A percentile compares a stretch with the other conserved stretches of the same genome.
These are phyloP conservation scores for Ceratosolen solmsi DNA, from an alignment of 1,140 invertebrate species.

Conservation along the genomic window DNA sequence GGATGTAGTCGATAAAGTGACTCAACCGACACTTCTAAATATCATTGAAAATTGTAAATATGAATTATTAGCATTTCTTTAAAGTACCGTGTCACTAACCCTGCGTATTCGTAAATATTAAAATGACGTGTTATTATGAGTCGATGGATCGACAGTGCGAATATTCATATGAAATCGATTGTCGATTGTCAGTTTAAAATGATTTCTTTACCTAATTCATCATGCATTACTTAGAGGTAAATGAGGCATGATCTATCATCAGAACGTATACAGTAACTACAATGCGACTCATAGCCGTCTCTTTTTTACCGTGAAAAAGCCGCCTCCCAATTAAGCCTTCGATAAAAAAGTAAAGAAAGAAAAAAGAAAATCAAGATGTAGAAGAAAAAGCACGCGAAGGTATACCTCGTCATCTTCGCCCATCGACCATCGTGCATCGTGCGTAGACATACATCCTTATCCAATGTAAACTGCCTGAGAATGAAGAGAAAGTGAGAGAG, in stretches of 20 bases:
- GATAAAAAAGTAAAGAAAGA: not conserved
- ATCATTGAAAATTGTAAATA: no score
- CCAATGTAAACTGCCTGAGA: conserved; percentile 30
- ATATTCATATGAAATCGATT: no score
- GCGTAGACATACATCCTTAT: conserved; percentile 19
- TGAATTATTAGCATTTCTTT: no score
- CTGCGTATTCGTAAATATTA: no score
- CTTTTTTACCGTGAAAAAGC: conserved; percentile 12
- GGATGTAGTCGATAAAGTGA: no score
- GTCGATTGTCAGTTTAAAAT: not conserved
- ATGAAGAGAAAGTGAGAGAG: conserved; percentile 11
- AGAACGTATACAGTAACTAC: conserved; percentile 1
- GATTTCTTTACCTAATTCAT: not conserved
- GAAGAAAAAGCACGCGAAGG: conserved; percentile 6
- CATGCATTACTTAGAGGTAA: conserved; percentile 5
- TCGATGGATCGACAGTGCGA: no score
- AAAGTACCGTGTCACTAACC: no score
- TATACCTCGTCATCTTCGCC: conserved; percentile 27
- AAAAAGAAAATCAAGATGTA: conserved; percentile 12
- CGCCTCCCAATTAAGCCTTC: conserved; percentile 25
- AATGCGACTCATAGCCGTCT: not conserved
- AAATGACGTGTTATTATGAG: no score
- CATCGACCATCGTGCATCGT: not conserved
- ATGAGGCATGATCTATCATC: not conserved
- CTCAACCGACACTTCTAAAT: no score